Base-by-base conservation (phyloP, 2,113 vertebrate genomes). In the Sceloporus tristichus region DNA sequence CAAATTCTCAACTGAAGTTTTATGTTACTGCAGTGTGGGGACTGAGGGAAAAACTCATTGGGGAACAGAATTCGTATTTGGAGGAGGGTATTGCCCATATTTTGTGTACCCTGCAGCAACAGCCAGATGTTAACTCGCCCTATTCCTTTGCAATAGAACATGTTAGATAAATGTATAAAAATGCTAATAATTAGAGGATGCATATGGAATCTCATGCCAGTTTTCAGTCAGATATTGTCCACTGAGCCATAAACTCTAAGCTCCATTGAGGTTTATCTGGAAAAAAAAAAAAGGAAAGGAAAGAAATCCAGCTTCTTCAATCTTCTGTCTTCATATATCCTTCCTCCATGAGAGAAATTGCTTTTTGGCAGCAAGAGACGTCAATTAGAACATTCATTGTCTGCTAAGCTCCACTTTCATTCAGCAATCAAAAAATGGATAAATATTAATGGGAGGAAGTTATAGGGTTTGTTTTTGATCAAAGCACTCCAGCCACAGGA, bases 331-430 rank as follows among this genome's bases (percentile, higher is more conserved):
- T 56, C 34, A 34, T 38, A 70, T 23, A 25, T 59, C 74, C 79
- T 65, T 62, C 34, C 65, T 16, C 34, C 65, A 82, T 48, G 42
- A 86, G 34, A 77, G 73, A 86, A 83, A 90, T 86, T 16, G 84
- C 79, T 90, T 86, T 90, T 79, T 83, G 88, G 88, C 88, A 86
- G 62, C 62, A 56, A 78, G 14, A 54, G 21, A 79, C 14, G 48
- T 62, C 88, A 86, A 79, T 86, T 82, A 86, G 77, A 90, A 70
- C 34, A n/a, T 78, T 77, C 88, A 86, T 56, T 68, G 80, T 83
- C 79, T 90, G 65, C 74, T 73, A 53, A 9, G 48, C 79, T 82
- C 48, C 56, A 62, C 82, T 82, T 70, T 86, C 85, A 77, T 82
- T 27, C 71, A 83, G 62, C 79, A 86, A 81, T 85, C 73, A 82